Evolutionary conservation across 2,888 invertebrate genomes (phyloP), one percentile per base, ranked within the genome.

Genomic region (Margaritifera margaritifera): DNA sequence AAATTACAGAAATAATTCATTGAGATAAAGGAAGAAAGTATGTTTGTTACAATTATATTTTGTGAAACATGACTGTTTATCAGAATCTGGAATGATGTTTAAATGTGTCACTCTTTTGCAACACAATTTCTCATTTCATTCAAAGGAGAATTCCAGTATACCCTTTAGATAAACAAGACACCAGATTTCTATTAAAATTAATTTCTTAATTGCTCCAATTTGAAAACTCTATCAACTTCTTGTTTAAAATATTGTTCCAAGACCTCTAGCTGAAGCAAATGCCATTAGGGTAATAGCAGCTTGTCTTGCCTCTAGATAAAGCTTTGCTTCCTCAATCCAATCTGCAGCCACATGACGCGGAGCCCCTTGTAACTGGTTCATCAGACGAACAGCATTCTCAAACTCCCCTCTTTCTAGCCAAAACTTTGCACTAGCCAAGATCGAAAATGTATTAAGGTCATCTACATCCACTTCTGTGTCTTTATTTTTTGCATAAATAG

Each of bases 351-450:
- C 93, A 65, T 93, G 92, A 4, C 94, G 92, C 0, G 99, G 93
- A 53, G 97, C 97, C n/a, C 98, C 98, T 84, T 94, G 92, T 71
- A 99, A 91, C 42, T 96, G 92, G 86, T 94, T 94, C 92, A 90
- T 94, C 90, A 96, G 97, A 68, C 94, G 93, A 18, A 98, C 90
- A 0, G 97, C 95, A 89, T 94, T 93, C 66, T 94, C 93, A 78
- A 98, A 92, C 87, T 98, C 95, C n/a, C 95, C 96, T 66, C 94
- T 93, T 80, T 97, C 94, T 69, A 98, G 89, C 93, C 94, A 96
- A 89, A 94, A 95, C 54, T 78, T 75, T 22, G 98, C 97, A 86
- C 97, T 93, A 82, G 95, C 94, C 56, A 99, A 92, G 80, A 99
- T 94, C 81, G 96, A 95, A 88, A 95, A 96, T 1, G 97, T 96